Percentiles rank a stretch among this genome's conserved stretches.
Evolutionary conservation across 2,888 invertebrate genomes (phyloP).

Genomic region (Xylophagus ater): DNA sequence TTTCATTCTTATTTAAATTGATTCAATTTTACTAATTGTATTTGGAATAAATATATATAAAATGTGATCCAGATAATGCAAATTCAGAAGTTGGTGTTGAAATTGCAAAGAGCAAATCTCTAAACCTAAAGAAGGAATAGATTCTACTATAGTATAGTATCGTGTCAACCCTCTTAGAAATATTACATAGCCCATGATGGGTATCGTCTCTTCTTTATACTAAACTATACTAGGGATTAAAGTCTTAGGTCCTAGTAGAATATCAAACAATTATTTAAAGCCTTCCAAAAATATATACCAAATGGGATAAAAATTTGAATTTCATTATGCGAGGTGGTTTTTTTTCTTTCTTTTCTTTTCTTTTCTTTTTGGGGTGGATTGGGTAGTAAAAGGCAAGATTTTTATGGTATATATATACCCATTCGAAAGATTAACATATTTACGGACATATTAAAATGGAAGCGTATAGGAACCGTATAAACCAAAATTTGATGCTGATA

Average conservation of each 20-base stretch:
- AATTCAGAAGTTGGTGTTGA: conserved; percentile 11
- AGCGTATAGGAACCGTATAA: conserved; percentile 6
- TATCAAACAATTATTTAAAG: conserved; percentile 21
- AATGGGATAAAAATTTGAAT: conserved; percentile 17
- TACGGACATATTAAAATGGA: too few relatives aligned
- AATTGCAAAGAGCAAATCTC: conserved; percentile 13
- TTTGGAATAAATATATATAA: too few relatives aligned
- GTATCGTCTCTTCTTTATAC: conserved; percentile 11
- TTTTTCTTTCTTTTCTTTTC: too few relatives aligned
- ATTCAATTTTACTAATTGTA: conserved; percentile 17
- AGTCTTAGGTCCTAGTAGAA: conserved; percentile 16
- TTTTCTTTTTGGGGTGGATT: neutral
- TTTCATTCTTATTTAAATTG: conserved; percentile 7
- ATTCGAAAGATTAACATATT: too few relatives aligned
- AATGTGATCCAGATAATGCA: too few relatives aligned
- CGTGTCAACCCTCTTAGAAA: too few relatives aligned
- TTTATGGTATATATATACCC: too few relatives aligned
- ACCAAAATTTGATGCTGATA: too few relatives aligned
- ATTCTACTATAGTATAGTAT: neutral
- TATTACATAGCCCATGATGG: too few relatives aligned
- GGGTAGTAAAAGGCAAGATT: neutral
- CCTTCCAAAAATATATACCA: conserved; percentile 17
- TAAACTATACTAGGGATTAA: conserved; percentile 22
- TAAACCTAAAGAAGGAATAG: too few relatives aligned
- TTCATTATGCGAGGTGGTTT: too few relatives aligned